Evolutionary conservation across 2,113 vertebrate genomes (phyloP), one percentile per base, ranked within the genome.

Genomic region (Pygoscelis antarcticus): DNA sequence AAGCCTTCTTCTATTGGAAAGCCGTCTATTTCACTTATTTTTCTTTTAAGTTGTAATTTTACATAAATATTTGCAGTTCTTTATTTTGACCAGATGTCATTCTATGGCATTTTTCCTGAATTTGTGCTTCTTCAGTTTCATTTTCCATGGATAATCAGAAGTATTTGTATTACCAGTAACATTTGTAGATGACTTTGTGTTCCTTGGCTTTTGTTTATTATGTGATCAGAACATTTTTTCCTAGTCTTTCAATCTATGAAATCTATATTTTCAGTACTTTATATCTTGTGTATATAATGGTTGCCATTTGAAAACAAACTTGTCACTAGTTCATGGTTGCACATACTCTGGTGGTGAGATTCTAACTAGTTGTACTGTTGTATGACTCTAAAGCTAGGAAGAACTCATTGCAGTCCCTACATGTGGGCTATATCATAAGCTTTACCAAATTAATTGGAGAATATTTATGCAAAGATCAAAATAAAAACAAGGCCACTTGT

Each of bases 401-500:
- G 32, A 83, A 49, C 23, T 52, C 51, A 47, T 77, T 77, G 26
- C 55, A 90, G 36, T 75, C 46, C 46, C 34, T 84, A n/a, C 11
- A 34, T 40, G 38, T 70, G 44, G 40, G 27, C 65, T 57, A 10
- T 66, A 40, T 71, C 10, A 64, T 76, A 93, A 97, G 90, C 19
- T 85, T 95, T 72, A 75, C n/a, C 40, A 94, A 58, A 92, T 88
- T 96, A 94, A 83, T 38, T 94, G 54, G 66, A 84, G 64, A 96
- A 76, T 72, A 91, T 74, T 95, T 84, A 80, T 86, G 61, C 32
- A 89, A 68, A 90, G 69, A 93, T 95, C 52, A 81, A 95, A 97
- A 93, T 89, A 93, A 95, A 97, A 95, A 51, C 71, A 92, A 87
- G 62, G 66, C 38, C 81, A 52, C 60, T 26, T 93, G 83, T 94